phyloP scores from a whole-genome alignment of 2,113 vertebrate species.

The Theristicus caerulescens region DNA sequence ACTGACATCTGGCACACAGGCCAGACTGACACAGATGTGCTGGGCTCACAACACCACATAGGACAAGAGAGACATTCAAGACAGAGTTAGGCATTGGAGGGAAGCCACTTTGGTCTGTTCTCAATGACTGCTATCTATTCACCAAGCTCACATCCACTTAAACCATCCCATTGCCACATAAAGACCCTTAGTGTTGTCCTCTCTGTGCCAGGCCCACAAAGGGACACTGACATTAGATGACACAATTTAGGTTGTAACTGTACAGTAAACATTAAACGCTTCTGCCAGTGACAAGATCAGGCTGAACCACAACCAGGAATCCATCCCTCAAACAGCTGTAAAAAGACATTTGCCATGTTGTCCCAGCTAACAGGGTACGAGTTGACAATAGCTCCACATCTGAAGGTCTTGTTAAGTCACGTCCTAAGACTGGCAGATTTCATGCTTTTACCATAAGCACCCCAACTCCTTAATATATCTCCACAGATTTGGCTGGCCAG shows the following conservation, averaged over 20 bases:
- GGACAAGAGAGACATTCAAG: background rate
- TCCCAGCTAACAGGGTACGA: accelerated
- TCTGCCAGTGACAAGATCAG: background rate
- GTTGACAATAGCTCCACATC: background rate
- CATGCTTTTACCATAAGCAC: background rate
- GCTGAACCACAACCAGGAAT: background rate
- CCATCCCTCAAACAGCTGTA: background rate
- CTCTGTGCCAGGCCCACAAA: background rate
- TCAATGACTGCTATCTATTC: background rate
- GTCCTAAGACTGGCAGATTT: background rate
- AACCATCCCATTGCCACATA: background rate
- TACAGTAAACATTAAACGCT: background rate
- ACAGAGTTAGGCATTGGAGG: background rate
- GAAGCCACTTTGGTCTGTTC: background rate
- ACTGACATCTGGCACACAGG: background rate
- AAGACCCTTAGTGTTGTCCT: background rate
- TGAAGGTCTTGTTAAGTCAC: background rate
- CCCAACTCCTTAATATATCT: background rate
- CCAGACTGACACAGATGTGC: background rate
- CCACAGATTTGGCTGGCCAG: background rate
- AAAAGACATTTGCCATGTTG: no score
- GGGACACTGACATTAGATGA: accelerated
- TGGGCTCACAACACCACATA: background rate
- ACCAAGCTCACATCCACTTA: background rate
- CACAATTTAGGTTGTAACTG: background rate